Conservation (phyloP, 2,888 invertebrate species). For the Apantesis nais region DNA sequence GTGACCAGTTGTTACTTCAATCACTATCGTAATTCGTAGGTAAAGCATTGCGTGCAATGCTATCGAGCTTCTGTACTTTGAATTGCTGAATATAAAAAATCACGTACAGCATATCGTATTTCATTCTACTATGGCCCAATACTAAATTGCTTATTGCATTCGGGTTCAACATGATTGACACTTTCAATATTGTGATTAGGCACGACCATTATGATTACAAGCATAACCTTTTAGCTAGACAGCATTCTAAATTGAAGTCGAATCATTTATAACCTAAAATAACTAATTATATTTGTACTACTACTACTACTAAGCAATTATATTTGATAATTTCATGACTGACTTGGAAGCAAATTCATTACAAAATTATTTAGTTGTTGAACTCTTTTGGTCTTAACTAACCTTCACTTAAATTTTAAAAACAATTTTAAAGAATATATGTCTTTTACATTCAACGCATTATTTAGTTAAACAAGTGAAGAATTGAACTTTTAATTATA, state of each 20-base stretch:
- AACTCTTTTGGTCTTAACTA: too few relatives aligned
- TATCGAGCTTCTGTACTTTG: neutral
- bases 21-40: too few relatives aligned
- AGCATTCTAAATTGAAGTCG: neutral
- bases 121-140: conserved; percentile 32
- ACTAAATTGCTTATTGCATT: conserved; percentile 20
- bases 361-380: too few relatives aligned
- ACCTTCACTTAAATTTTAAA: too few relatives aligned
- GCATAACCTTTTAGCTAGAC: conserved; percentile 17
- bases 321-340: too few relatives aligned
- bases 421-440: too few relatives aligned
- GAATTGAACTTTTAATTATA: too few relatives aligned
- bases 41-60: neutral
- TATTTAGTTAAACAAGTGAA: too few relatives aligned
- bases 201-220: conserved; percentile 5
- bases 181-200: conserved; percentile 34
- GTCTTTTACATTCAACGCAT: too few relatives aligned
- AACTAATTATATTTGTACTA: too few relatives aligned
- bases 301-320: too few relatives aligned
- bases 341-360: too few relatives aligned
- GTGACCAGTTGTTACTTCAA: neutral
- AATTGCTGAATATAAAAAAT: neutral
- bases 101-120: conserved; percentile 32
- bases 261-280: neutral
- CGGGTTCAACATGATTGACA: conserved; percentile 6